Percentiles rank a stretch among this genome's conserved stretches.
Conservation (phyloP, 2,888 invertebrate species). For the Lithophane leautieri region DNA sequence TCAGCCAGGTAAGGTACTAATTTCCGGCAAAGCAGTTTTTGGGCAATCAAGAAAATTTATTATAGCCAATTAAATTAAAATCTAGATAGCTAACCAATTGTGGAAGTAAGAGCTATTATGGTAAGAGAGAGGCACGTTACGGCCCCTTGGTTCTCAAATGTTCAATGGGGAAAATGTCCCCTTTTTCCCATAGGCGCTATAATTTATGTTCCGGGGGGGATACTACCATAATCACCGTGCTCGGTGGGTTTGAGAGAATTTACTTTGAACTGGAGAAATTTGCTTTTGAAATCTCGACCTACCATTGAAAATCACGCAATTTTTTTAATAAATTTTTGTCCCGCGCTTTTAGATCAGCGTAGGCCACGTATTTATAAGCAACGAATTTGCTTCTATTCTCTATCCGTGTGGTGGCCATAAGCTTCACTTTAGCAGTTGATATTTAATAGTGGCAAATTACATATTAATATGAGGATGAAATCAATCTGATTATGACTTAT, state of each 20-base stretch:
- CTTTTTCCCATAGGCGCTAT: slow-evolving; percentile 28
- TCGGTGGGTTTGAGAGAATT: slow-evolving; percentile 25
- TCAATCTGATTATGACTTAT: not conserved
- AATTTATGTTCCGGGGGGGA: slow-evolving; percentile 52
- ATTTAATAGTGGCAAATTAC: not conserved
- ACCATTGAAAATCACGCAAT: not conserved
- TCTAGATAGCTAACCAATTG: slow-evolving; percentile 55
- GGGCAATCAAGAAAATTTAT: slow-evolving; percentile 55
- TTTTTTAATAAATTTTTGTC: not conserved
- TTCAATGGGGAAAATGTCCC: slow-evolving; percentile 42
- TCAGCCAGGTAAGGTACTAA: slow-evolving; percentile 35
- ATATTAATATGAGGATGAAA: not conserved
- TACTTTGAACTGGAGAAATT: slow-evolving; percentile 13
- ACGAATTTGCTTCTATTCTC: not conserved
- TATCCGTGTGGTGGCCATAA: not conserved
- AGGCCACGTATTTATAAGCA: not conserved
- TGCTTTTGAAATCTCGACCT: slow-evolving; percentile 21
- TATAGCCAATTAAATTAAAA: slow-evolving; percentile 56
- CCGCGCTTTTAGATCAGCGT: not conserved
- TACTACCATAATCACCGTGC: slow-evolving; percentile 50
- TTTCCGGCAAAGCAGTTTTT: slow-evolving; percentile 52
- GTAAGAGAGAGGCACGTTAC: slow-evolving; percentile 23
- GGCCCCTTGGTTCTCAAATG: slow-evolving; percentile 34
- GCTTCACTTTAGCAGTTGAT: not conserved
- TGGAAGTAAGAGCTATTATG: slow-evolving; percentile 41